Percentiles rank a stretch among this genome's conserved stretches.
Conservation (phyloP, 2,888 invertebrate genomes). For the Agrochola lychnidis region DNA sequence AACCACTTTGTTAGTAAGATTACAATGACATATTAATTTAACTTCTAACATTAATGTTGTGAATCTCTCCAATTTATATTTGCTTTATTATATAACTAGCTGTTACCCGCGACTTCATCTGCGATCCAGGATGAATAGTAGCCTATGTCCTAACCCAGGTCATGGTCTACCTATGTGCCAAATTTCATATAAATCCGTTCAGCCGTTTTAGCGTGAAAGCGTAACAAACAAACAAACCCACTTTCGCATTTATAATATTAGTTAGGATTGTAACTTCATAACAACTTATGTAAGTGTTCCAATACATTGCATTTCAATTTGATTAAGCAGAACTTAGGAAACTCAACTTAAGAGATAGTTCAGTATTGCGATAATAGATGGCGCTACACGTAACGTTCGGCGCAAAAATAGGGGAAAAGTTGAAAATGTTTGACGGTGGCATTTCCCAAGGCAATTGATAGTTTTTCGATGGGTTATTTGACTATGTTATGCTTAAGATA, state of each 20-base stretch:
- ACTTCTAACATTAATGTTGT: constrained; percentile 40
- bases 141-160: too few species aligned
- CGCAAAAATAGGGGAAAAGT: not conserved
- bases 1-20: constrained; percentile 29
- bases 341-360: not conserved
- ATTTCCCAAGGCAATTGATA: not conserved
- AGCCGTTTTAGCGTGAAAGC: too few species aligned
- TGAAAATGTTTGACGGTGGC: not conserved
- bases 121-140: too few species aligned
- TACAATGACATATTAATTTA: constrained; percentile 34
- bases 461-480: not conserved
- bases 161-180: too few species aligned
- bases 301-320: not conserved
- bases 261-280: not conserved
- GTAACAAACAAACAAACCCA: too few species aligned
- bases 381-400: constrained; percentile 32
- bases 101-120: too few species aligned
- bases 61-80: constrained; percentile 10
- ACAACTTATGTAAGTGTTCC: not conserved
- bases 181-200: too few species aligned
- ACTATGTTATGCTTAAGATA: not conserved
- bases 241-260: too few species aligned
- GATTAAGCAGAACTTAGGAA: not conserved
- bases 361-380: constrained; percentile 27
- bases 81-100: not conserved